These are phyloP conservation scores for Hydrophis major DNA, from an alignment of 2,797 vertebrate genomes.

Conservation along the genomic window DNA sequence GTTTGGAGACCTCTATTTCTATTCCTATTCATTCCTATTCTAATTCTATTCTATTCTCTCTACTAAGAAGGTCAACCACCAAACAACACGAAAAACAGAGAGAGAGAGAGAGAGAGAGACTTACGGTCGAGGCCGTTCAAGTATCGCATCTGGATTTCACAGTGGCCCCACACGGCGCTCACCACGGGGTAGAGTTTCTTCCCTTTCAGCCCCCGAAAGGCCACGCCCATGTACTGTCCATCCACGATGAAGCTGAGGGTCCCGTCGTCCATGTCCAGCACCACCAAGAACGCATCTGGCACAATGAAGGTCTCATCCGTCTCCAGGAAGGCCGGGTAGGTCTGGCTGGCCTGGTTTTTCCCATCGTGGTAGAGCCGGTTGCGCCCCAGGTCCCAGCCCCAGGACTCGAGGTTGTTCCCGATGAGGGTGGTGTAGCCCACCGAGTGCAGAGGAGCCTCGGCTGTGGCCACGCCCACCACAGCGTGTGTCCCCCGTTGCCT, in stretches of 20 bases:
- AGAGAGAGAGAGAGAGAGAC: constrained; percentile 64
- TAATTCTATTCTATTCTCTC: too few relatives aligned
- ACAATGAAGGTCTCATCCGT: constrained; percentile 95
- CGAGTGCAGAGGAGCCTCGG: constrained; percentile 89
- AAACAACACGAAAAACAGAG: too few relatives aligned
- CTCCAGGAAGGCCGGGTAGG: constrained; percentile 91
- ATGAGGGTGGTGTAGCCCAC: constrained; percentile 95
- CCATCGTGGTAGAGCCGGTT: constrained; percentile 96
- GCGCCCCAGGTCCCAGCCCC: constrained; percentile 98
- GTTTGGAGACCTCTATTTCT: too few relatives aligned
- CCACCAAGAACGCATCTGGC: constrained; percentile 94
- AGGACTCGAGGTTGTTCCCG: constrained; percentile 92
- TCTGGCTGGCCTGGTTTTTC: constrained; percentile 93
- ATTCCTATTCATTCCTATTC: too few relatives aligned
- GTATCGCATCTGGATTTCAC: constrained; percentile 98
- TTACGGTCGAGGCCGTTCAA: constrained; percentile 99
- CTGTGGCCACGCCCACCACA: constrained; percentile 91
- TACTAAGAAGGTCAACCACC: too few relatives aligned
- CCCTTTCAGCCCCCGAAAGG: constrained; percentile 95
- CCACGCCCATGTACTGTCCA: constrained; percentile 96
- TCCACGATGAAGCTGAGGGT: constrained; percentile 96
- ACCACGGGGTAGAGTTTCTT: constrained; percentile 96
- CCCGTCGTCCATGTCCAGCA: constrained; percentile 98
- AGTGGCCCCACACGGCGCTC: constrained; percentile 99
- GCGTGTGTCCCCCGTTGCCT: constrained; percentile 94